Conservation (phyloP, 2,888 invertebrate species). For the Sipha maydis region DNA sequence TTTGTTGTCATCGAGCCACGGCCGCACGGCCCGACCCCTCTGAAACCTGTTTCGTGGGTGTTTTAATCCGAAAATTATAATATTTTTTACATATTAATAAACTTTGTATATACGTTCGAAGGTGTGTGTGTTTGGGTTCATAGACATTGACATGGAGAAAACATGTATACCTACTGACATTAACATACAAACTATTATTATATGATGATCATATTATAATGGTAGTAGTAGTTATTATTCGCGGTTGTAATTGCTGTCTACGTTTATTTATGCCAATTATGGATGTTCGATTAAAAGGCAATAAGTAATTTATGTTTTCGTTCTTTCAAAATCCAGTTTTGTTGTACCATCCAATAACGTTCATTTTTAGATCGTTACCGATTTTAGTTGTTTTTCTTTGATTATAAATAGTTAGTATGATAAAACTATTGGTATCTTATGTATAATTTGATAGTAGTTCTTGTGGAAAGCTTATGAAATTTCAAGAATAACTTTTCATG, state of each 20-base stretch:
- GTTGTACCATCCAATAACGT: too few species aligned
- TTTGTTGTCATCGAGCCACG: not conserved
- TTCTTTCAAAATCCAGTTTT: too few species aligned
- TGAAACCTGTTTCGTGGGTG: slow-evolving; percentile 39
- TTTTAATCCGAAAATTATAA: not conserved
- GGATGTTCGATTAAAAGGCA: too few species aligned
- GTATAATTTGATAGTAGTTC: too few species aligned
- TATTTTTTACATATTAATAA: not conserved
- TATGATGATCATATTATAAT: not conserved
- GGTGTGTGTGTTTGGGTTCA: not conserved
- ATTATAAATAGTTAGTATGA: too few species aligned
- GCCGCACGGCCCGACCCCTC: not conserved
- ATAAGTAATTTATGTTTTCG: too few species aligned
- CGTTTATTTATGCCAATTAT: not conserved
- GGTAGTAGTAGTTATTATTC: not conserved
- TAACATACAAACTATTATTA: not conserved
- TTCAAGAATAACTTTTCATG: too few species aligned
- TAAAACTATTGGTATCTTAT: too few species aligned
- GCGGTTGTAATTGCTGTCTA: not conserved
- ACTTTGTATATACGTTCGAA: not conserved
- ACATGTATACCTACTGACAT: not conserved
- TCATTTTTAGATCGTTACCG: too few species aligned
- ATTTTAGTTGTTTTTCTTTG: too few species aligned
- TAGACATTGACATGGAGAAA: not conserved
- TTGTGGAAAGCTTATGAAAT: too few species aligned